Base-by-base conservation (phyloP, 2,888 invertebrate genomes). In the Diadegma fenestrale region DNA sequence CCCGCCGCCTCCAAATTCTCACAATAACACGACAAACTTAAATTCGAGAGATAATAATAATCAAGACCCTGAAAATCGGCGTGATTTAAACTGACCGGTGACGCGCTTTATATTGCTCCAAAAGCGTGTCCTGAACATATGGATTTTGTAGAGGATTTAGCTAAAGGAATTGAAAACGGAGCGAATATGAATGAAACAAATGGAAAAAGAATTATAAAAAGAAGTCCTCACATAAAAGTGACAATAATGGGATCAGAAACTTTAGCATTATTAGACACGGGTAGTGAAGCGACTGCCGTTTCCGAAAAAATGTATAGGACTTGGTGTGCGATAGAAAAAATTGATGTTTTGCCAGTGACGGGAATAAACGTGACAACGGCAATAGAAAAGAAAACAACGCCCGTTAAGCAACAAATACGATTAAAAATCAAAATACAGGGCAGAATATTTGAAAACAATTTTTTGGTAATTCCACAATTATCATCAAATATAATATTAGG, bases 121-220 rank as follows among this genome's bases (percentile, higher is more conserved):
- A 14, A 64, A 66, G 19, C 82, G 72, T 37, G 43, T 43, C 72
- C 41, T 12, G n/a, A 58, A 30, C 14, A 73, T 45, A 73, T 82
- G 43, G 82, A 78, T 45, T 82, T 78, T 61, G n/a, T 82, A 2
- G 69, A 78, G 0, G 66, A 82, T 17, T 58, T 82, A 33, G 37
- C 43, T 0, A 7, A 7, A 17, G 73, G 58, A 43, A 68, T 80
- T 6, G 68, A 68, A 45, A 51, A 26, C 6, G 43, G 19, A 5
- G 66, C 45, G 73, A 73, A 75, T 41, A n/a, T 5, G 1, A 30
- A 30, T 3, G 37, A 12, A 2, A 14, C 33, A 10, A 19, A 68
- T 0, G 22, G 3, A 0, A 8, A 37, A 0, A 2, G 5, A 3
- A 41, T 22, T 14, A 5, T 80, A 43, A 51, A 64, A 0, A 37